A percentile compares a stretch with the other conserved stretches of the same genome.
These are phyloP conservation scores for Oligia latruncula DNA, from an alignment of 2,888 invertebrate species.

Conservation along the genomic window DNA sequence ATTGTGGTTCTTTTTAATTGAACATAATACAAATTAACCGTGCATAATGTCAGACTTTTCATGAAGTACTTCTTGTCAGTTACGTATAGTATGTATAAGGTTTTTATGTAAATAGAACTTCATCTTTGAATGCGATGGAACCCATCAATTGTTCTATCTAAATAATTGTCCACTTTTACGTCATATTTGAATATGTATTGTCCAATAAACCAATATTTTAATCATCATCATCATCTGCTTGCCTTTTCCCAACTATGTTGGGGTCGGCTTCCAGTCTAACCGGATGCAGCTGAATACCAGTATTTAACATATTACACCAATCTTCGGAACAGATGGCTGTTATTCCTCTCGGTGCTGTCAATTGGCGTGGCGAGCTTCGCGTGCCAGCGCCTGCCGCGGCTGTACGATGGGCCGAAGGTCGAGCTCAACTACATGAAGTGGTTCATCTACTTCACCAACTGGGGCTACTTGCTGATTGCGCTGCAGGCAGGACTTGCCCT, in stretches of 20 bases:
- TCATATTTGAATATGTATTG: neutral
- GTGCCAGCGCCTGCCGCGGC: conserved; percentile 81
- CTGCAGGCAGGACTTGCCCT: conserved; percentile 90
- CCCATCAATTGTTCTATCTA: neutral
- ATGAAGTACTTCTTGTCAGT: neutral
- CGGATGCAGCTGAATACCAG: too few relatives aligned
- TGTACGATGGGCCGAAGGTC: conserved; percentile 79
- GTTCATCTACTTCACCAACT: conserved; percentile 94
- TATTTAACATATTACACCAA: neutral
- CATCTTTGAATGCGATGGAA: neutral
- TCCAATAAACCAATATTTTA: neutral
- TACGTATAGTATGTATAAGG: neutral
- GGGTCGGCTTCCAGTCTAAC: too few relatives aligned
- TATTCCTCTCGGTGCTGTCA: conserved; percentile 88
- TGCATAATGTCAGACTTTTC: neutral
- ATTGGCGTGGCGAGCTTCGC: conserved; percentile 85
- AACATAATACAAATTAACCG: neutral
- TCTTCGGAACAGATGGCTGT: conserved; percentile 84
- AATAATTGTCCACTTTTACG: neutral
- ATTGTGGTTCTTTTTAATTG: neutral
- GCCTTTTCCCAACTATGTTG: too few relatives aligned
- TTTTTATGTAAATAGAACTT: neutral
- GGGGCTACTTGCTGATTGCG: conserved; percentile 91
- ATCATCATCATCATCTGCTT: too few relatives aligned
- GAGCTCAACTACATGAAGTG: conserved; percentile 90